Conservation (phyloP, 23 tunicate species). For the Ascidia mentula region DNA sequence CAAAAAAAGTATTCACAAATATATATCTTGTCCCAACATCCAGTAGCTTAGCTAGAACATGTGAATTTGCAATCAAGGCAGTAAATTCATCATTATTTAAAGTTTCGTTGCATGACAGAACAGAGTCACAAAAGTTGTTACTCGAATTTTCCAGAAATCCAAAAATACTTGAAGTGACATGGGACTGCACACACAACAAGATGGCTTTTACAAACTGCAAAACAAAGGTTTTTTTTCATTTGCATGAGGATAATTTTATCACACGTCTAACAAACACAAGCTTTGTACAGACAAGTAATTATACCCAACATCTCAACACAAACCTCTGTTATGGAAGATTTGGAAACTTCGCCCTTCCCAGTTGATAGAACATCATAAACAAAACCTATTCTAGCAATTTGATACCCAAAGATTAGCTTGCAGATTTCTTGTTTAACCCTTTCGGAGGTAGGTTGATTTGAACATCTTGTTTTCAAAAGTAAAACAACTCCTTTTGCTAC, state of each 20-base stretch:
- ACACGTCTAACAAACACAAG: too few species aligned
- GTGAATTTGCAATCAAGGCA: neutral
- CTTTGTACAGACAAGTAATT: neutral
- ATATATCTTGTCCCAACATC: conserved; percentile 13
- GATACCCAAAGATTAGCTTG: neutral
- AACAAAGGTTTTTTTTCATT: too few species aligned
- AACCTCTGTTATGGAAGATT: neutral
- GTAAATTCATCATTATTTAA: neutral
- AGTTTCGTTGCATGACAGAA: neutral
- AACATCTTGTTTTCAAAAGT: neutral
- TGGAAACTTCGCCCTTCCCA: too few species aligned
- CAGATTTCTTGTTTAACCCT: neutral
- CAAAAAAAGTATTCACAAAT: conserved; percentile 3
- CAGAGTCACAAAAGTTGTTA: neutral
- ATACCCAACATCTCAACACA: neutral
- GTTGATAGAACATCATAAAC: neutral
- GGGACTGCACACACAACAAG: neutral
- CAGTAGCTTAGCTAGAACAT: conserved; percentile 14
- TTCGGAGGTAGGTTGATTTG: neutral
- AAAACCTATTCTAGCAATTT: neutral
- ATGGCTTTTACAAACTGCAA: conserved; percentile 26
- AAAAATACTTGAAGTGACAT: conserved; percentile 6
- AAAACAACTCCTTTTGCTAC: neutral
- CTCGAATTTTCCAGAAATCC: neutral
- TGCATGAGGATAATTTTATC: too few species aligned